These are phyloP conservation scores for Oxyruncus cristatus DNA, from an alignment of 2,113 vertebrate genomes.

Conservation along the genomic window DNA sequence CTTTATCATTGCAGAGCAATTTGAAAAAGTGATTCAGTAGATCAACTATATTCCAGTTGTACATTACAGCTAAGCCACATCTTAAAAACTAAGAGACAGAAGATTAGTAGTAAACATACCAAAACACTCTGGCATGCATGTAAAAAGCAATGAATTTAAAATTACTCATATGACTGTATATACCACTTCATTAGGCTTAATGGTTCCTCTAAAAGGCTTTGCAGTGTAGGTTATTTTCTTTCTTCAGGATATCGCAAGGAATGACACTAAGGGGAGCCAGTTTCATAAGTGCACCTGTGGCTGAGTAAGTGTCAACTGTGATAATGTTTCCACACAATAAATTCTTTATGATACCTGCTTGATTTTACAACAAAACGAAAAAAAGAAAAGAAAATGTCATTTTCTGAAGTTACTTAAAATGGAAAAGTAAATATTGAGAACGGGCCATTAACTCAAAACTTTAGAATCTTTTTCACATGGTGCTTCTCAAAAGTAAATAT, in stretches of 20 bases:
- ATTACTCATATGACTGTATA: not conserved
- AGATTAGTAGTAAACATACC: not conserved
- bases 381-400: not conserved
- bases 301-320: not conserved
- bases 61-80: not conserved
- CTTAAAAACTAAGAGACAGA: not conserved
- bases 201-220: not conserved
- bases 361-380: not conserved
- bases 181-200: not conserved
- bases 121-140: not conserved
- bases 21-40: not conserved
- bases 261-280: not conserved
- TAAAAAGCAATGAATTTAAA: not conserved
- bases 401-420: not conserved
- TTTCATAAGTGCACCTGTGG: not conserved
- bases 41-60: not conserved
- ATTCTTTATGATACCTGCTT: not conserved
- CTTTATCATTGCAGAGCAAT: not conserved
- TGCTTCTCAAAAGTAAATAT: not conserved
- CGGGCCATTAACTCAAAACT: not conserved
- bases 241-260: not conserved
- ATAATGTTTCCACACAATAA: not conserved
- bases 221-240: not conserved
- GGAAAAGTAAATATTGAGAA: not conserved
- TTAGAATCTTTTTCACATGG: not conserved